These are phyloP conservation scores for Hydropsyche tenuis DNA, from an alignment of 1,140 invertebrate species.

Conservation along the genomic window DNA sequence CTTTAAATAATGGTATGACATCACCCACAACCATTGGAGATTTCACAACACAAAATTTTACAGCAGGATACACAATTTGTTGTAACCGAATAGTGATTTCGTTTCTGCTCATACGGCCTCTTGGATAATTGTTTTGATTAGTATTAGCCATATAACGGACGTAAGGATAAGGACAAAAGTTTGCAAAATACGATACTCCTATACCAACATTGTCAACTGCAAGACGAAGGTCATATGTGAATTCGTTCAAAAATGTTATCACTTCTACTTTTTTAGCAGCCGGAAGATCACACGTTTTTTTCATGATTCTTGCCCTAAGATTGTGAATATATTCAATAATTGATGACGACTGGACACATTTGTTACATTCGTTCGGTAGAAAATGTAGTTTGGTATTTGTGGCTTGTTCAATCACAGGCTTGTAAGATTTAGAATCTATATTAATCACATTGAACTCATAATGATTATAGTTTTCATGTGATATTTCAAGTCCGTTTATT, in stretches of 20 bases:
- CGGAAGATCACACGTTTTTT: not conserved
- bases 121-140: not conserved
- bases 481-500: not conserved
- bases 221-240: not conserved
- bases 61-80: conserved; percentile 7
- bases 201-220: not conserved
- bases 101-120: not conserved
- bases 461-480: conserved; percentile 14
- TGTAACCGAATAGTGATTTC: conserved; percentile 4
- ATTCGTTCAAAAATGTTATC: not conserved
- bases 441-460: conserved; percentile 18
- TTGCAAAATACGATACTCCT: not conserved
- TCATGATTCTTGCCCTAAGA: not conserved
- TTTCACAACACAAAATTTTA: not conserved
- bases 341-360: not conserved
- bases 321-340: conserved; percentile 1
- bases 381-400: conserved; percentile 7
- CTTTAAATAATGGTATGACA: not conserved
- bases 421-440: not conserved
- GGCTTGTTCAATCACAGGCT: not conserved
- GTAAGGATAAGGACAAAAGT: conserved; percentile 13
- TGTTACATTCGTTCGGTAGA: not conserved
- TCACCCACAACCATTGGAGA: not conserved
- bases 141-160: conserved; percentile 14
- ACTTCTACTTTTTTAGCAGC: not conserved